Evolutionary conservation across 2,113 vertebrate genomes (phyloP).

Genomic region (Aythya baeri): DNA sequence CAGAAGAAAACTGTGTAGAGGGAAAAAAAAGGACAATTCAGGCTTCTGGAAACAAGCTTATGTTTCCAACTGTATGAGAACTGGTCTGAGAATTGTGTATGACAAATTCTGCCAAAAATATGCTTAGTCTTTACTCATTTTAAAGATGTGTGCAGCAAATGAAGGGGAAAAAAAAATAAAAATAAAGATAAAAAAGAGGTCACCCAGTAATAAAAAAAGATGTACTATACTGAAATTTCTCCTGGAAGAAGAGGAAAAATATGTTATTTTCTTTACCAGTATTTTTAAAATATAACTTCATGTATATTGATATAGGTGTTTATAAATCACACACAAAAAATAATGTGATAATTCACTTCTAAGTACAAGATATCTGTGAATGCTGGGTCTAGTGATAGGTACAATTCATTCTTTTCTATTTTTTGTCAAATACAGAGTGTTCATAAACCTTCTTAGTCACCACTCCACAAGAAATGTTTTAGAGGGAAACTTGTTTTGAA

Average conservation of each 20-base stretch:
- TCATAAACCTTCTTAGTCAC: background rate
- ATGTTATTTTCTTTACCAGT: accelerated
- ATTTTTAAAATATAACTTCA: background rate
- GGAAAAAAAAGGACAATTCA: background rate
- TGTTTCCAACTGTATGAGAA: background rate
- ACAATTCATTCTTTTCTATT: background rate
- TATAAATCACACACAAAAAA: background rate
- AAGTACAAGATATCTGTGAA: background rate
- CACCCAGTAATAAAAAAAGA: background rate
- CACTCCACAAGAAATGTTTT: background rate
- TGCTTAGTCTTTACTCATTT: background rate
- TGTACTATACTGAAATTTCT: background rate
- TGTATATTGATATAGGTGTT: background rate
- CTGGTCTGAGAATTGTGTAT: background rate
- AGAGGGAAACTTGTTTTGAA: background rate
- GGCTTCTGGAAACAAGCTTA: background rate
- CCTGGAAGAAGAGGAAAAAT: background rate
- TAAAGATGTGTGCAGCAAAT: background rate
- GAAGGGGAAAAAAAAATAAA: background rate
- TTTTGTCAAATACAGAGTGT: background rate
- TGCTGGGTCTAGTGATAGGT: background rate
- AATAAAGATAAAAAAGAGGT: background rate
- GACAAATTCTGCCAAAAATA: background rate
- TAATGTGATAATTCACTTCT: background rate
- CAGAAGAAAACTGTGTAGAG: background rate